Evolutionary conservation across 2,888 invertebrate species (phyloP).

Genomic region (Lasioglossum marginatum): DNA sequence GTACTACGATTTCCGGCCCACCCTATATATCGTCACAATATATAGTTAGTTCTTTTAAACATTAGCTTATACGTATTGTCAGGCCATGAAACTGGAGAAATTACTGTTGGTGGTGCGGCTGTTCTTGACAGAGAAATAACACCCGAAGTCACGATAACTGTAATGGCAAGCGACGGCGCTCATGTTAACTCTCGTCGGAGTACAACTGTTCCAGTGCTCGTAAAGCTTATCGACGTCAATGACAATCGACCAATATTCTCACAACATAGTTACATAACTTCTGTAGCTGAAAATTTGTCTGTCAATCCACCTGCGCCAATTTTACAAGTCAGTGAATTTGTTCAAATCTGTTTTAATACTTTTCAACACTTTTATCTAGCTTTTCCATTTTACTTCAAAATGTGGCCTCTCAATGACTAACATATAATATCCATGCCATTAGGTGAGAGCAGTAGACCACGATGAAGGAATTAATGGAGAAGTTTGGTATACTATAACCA

Average conservation of each 20-base stretch:
- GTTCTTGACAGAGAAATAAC: constrained; percentile 92
- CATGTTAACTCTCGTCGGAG: constrained; percentile 89
- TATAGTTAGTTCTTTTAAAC: not conserved
- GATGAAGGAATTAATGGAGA: constrained; percentile 93
- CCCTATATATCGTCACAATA: no score
- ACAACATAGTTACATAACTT: constrained; percentile 91
- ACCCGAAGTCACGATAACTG: constrained; percentile 90
- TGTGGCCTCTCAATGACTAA: not conserved
- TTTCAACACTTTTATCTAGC: not conserved
- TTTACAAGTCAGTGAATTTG: constrained; percentile 85
- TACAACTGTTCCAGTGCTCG: constrained; percentile 91
- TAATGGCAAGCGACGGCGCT: constrained; percentile 93
- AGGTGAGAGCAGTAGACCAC: constrained; percentile 91
- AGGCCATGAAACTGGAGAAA: constrained; percentile 88
- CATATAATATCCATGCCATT: not conserved
- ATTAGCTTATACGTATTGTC: constrained; percentile 23
- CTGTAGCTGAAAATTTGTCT: constrained; percentile 93
- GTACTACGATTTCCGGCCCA: no score
- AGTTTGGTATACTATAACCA: constrained; percentile 90
- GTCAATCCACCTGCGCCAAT: constrained; percentile 93
- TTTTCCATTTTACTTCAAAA: not conserved
- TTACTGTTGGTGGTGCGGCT: constrained; percentile 90
- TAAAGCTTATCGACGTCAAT: constrained; percentile 93
- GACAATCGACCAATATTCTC: constrained; percentile 94
- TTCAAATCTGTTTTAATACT: not conserved